Base-by-base conservation (phyloP, 2,797 vertebrate species). In the Chelonia mydas region DNA sequence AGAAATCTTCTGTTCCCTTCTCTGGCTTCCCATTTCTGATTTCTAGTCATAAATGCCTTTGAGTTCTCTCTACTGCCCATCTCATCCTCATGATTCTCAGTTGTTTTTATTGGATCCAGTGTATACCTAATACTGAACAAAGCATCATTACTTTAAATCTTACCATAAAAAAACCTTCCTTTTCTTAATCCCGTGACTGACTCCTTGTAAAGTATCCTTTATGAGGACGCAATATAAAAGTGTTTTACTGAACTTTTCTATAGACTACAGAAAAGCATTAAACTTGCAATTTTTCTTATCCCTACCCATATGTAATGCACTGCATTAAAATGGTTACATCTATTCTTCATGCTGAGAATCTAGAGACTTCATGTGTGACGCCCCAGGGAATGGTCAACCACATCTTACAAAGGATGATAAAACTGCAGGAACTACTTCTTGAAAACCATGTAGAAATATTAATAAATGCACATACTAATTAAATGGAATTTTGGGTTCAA, bases 151-250 rank as follows among this genome's bases (percentile, higher is more conserved):
- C 12, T 57, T 23, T 1, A 8, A 57, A 6, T 65, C 61, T 47
- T 47, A 81, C n/a, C 49, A 83, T 82, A 84, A 91, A 93, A 27
- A 89, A 84, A 65, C 31, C 3, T 21, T 81, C 6, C 49, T 86
- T 83, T 37, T 65, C n/a, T 59, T 7, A 33, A 17, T 61, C 15
- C 16, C 61, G 5, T 1, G 81, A 72, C 47, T 93, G 9, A 84
- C 81, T 49, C 55, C 10, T 82, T 86, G 28, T 74, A 68, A 89
- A 82, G 23, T 51, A 78, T n/a, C 3, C 74, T 78, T 11, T 74
- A 1, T 12, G 11, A 68, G 33, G 16, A 19, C 37, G 84, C 81
- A 72, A 2, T 76, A 51, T 78, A 61, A 84, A 21, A 27, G 31
- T 74, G 13, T 8, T 28, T 5, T 45, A 4, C 3, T 84, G 76